Evolutionary conservation across 2,113 vertebrate species (phyloP).

Genomic region (Phaethornis superciliosus): DNA sequence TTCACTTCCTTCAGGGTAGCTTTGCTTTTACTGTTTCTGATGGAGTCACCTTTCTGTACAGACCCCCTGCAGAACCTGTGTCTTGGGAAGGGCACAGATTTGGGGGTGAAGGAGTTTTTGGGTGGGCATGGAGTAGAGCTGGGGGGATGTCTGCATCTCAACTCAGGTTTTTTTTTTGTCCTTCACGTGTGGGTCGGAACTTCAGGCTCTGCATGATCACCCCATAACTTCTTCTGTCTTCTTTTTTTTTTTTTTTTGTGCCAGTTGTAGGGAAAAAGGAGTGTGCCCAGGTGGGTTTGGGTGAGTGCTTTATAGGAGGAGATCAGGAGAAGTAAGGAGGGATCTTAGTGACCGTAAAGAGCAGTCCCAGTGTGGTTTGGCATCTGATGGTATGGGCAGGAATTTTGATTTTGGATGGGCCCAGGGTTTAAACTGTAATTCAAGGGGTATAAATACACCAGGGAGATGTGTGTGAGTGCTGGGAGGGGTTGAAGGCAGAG

Average conservation of each 20-base stretch:
- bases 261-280: background rate
- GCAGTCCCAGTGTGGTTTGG: background rate
- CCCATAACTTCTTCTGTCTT: background rate
- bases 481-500: background rate
- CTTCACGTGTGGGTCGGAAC: accelerated
- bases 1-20: background rate
- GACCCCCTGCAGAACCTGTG: background rate
- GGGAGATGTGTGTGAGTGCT: background rate
- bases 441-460: accelerated
- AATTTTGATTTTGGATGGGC: background rate
- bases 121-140: accelerated
- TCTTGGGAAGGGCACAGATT: background rate
- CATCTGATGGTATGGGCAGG: background rate
- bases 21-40: background rate
- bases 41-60: accelerated
- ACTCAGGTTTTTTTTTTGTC: background rate
- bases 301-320: accelerated
- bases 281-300: background rate
- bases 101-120: background rate
- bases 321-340: background rate
- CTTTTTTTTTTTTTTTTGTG: accelerated
- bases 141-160: background rate
- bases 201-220: background rate
- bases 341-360: background rate
- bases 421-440: background rate